Evolutionary conservation across 2,113 vertebrate genomes (phyloP).

Genomic region (Grus americana): DNA sequence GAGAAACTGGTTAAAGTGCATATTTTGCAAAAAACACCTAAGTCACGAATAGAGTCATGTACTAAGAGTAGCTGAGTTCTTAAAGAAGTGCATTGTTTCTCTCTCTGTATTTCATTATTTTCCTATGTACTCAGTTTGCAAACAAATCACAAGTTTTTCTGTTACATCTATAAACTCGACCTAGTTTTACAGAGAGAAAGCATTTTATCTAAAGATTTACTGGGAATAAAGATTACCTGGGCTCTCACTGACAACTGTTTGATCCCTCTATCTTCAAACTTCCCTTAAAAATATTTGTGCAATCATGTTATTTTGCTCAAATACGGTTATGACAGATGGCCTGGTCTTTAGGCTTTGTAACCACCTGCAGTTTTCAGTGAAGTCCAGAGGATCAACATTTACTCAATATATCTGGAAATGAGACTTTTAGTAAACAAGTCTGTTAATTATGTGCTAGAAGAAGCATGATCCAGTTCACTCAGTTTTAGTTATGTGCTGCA

Average conservation of each 20-base stretch:
- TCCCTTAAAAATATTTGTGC: background rate
- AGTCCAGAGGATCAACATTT: background rate
- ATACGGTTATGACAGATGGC: background rate
- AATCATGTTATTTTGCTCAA: background rate
- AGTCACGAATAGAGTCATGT: background rate
- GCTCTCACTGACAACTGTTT: background rate
- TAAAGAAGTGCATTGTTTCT: background rate
- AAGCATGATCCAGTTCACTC: background rate
- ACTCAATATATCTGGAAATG: background rate
- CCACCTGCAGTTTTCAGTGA: background rate
- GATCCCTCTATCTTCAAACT: background rate
- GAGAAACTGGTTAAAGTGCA: background rate
- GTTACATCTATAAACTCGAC: background rate
- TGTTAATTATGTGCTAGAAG: background rate
- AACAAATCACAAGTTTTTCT: background rate
- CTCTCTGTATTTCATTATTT: background rate
- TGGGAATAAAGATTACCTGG: background rate
- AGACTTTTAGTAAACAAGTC: background rate
- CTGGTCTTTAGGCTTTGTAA: background rate
- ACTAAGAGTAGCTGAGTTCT: background rate
- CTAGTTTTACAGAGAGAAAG: background rate
- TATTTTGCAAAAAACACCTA: background rate
- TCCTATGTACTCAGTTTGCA: background rate
- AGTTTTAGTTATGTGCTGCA: background rate
- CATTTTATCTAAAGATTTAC: background rate